Evolutionary conservation across 2,113 vertebrate genomes (phyloP), one percentile per base, ranked within the genome.

Genomic region (Formicarius rufipectus): DNA sequence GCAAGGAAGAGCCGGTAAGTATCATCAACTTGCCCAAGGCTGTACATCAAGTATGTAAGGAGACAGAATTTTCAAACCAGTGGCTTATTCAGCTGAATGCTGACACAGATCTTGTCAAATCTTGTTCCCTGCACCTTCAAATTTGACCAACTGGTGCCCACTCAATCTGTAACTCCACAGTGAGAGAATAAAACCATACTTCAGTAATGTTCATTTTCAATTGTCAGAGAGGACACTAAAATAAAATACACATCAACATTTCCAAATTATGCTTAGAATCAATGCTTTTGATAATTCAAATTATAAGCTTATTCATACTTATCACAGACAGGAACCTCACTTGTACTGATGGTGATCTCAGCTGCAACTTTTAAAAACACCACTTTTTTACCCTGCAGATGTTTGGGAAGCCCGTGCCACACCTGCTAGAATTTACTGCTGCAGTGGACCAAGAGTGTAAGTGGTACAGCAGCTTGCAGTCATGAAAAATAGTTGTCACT

Each of bases 391-490:
- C 20, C 31, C 7, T 42, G 10, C 2, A 31, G 30, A 75, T 67
- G 11, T 67, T 27, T 8, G 4, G 28, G 13, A 63, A 68, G 35
- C 25, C 35, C 0, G 0, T 30, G 35, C 14, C 25, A 20, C 1
- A 5, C 45, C 55, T 79, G 30, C 42, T 25, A n/a, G n/a, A 39
- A 42, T 16, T 63, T 42, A 79, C 39, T 80, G 7, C 28, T 80
- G 18, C 49, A 87, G 39, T 7, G 5, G 39, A 68, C 30, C 55
- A 74, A 33, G 47, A 79, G 22, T 5, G 30, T n/a, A 49, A 56
- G 13, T 17, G 10, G 33, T 22, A 68, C 4, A 47, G 22, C 20
- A 68, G 24, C n/a, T 31, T 52, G 9, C 16, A 90, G 52, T 16
- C 4, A 2, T 6, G 22, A 60, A 28, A 28, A 77, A 18, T 50